Percentiles rank a stretch among this genome's conserved stretches.
Evolutionary conservation across 2,888 invertebrate genomes (phyloP).

Genomic region (Alcis repandata): DNA sequence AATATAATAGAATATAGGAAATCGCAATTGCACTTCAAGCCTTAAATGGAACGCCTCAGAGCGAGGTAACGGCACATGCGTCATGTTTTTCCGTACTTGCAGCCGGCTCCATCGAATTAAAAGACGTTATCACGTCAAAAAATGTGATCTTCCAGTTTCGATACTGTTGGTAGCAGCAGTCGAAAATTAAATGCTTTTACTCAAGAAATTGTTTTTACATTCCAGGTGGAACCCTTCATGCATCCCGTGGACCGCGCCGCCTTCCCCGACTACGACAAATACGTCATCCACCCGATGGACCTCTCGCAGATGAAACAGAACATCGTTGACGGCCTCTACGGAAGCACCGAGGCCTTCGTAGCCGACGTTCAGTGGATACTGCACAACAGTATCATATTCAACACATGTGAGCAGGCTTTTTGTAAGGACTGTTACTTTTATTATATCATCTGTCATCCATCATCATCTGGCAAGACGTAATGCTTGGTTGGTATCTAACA

Average conservation of each 20-base stretch:
- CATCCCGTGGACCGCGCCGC: conserved; percentile 90
- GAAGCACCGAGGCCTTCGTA: conserved; percentile 95
- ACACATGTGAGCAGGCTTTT: conserved; percentile 90
- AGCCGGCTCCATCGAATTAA: too few relatives aligned
- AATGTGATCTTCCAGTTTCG: too few relatives aligned
- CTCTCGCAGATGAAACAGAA: conserved; percentile 91
- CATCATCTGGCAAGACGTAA: conserved; percentile 7
- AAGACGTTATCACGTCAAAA: too few relatives aligned
- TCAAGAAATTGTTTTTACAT: conserved; percentile 27
- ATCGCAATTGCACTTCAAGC: too few relatives aligned
- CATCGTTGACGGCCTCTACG: conserved; percentile 91
- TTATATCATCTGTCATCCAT: conserved; percentile 39
- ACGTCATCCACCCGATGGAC: conserved; percentile 95
- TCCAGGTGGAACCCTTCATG: conserved; percentile 92
- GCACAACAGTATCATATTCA: conserved; percentile 96
- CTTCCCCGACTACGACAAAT: conserved; percentile 93
- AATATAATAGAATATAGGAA: too few relatives aligned
- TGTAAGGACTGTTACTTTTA: conserved; percentile 51
- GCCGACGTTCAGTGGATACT: conserved; percentile 97
- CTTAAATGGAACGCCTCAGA: too few relatives aligned
- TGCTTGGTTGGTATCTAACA: conserved; percentile 22
- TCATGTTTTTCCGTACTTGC: too few relatives aligned
- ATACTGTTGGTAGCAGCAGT: too few relatives aligned
- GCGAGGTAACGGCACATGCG: too few relatives aligned
- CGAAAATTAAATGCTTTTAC: not conserved